These are phyloP conservation scores for Microcebus ravelobensis DNA, from an alignment of 2,113 vertebrate genomes.

Conservation along the genomic window DNA sequence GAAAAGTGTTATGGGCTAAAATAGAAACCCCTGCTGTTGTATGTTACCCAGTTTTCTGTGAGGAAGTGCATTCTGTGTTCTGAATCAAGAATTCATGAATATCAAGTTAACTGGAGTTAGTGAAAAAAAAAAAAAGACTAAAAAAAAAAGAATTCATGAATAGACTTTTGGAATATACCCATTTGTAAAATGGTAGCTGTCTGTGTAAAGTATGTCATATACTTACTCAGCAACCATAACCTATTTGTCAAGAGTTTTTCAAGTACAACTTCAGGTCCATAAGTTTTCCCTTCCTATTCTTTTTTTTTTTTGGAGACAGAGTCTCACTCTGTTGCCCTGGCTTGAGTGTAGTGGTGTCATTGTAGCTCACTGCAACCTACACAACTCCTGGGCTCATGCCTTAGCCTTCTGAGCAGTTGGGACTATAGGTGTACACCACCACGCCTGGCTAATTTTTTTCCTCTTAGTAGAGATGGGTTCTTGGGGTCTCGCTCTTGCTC, in stretches of 20 bases:
- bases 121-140: not conserved
- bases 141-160: not conserved
- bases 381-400: no score
- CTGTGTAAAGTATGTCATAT: not conserved
- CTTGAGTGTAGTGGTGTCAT: no score
- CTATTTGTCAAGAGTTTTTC: not conserved
- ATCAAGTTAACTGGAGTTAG: not conserved
- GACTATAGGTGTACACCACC: no score
- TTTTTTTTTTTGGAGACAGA: not conserved
- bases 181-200: not conserved
- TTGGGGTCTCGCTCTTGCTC: no score
- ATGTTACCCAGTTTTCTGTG: not conserved
- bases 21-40: not conserved
- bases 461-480: no score
- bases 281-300: constrained; percentile 12
- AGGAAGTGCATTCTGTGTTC: not conserved
- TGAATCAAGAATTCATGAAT: not conserved
- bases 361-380: no score
- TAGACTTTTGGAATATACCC: not conserved
- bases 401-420: no score
- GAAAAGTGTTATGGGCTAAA: not conserved
- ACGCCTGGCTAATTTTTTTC: no score
- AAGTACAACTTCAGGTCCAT: not conserved
- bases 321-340: no score
- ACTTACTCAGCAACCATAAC: not conserved